Evolutionary conservation across 2,888 invertebrate species (phyloP), one percentile per base, ranked within the genome.

Genomic region (Polydrusus tereticollis): DNA sequence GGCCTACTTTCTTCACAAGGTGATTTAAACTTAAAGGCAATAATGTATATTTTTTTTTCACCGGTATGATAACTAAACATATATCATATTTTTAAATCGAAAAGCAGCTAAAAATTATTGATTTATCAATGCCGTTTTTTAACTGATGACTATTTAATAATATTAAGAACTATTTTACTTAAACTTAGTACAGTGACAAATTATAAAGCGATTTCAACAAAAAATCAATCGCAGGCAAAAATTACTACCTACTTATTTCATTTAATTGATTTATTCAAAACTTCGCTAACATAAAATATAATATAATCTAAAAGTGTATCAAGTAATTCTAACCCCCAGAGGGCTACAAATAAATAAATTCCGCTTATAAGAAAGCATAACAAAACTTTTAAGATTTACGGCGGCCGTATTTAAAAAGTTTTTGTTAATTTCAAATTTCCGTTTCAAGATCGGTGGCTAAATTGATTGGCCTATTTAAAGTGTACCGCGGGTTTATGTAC

Each of bases 271-370:
- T 41, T 41, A 45, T 20, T 6, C 20, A 23, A 21, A 47, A 47
- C 5, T 47, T 47, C n/a, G 47, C 23, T 47, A 47, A 21, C n/a
- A 1, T n/a, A 21, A 47, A 47, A 47, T 21, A 47, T 47, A 47
- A 47, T 21, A 21, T 23, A 21, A 47, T 21, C 21, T 20, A 47
- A n/a, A 47, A 47, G 47, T 47, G 21, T 47, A 47, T 23, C 23
- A 23, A 47, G 47, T 23, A 23, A 47, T 21, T 47, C 7, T 47
- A 21, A 47, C 47, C 47, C 41, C 21, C 21, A 12, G 21, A 47
- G 47, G 21, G 47, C 47, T 21, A 47, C 47, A 47, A 47, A 47
- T 47, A 47, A 47, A 47, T 47, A 47, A 47, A 47, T 47, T 10
- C 21, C 47, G 1, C 12, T 23, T n/a, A 47, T 47, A 47, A 47